Conservation (phyloP, 2,888 invertebrate species). For the Epicampocera succincta region DNA sequence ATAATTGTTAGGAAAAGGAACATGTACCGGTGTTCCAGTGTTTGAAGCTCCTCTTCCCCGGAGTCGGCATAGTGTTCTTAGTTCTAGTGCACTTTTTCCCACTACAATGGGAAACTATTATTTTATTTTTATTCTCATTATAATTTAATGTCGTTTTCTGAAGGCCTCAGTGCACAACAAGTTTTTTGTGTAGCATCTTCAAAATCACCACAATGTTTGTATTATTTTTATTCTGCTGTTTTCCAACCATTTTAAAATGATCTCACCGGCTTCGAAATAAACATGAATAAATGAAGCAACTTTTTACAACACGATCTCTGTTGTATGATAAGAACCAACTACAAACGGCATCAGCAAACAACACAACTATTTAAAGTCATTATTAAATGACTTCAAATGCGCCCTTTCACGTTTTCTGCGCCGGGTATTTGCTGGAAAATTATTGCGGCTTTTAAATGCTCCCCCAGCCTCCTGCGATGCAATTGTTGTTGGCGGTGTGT, state of each 20-base stretch:
- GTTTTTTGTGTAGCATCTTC: not conserved
- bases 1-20: too few species aligned
- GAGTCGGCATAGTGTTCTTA: too few species aligned
- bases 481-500: constrained; percentile 3
- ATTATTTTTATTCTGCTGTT: constrained; percentile 7
- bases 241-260: constrained; percentile 47
- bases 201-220: not conserved
- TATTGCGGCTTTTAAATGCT: constrained; percentile 2
- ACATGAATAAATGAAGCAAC: constrained; percentile 70
- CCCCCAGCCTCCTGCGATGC: not conserved
- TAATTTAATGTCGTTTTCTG: too few species aligned
- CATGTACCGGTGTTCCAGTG: too few species aligned
- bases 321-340: constrained; percentile 56
- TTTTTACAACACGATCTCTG: constrained; percentile 63
- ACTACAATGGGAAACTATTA: too few species aligned
- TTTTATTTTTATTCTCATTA: too few species aligned
- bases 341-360: constrained; percentile 11
- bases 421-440: constrained; percentile 7
- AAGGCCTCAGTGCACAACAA: not conserved
- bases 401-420: constrained; percentile 63
- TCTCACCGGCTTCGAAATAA: constrained; percentile 32
- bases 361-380: constrained; percentile 50
- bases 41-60: too few species aligned
- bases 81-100: too few species aligned
- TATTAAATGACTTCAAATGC: constrained; percentile 62